A percentile compares a stretch with the other conserved stretches of the same genome.
phyloP scores from a whole-genome alignment of 2,797 vertebrate species.

The Leptodactylus fallax region DNA sequence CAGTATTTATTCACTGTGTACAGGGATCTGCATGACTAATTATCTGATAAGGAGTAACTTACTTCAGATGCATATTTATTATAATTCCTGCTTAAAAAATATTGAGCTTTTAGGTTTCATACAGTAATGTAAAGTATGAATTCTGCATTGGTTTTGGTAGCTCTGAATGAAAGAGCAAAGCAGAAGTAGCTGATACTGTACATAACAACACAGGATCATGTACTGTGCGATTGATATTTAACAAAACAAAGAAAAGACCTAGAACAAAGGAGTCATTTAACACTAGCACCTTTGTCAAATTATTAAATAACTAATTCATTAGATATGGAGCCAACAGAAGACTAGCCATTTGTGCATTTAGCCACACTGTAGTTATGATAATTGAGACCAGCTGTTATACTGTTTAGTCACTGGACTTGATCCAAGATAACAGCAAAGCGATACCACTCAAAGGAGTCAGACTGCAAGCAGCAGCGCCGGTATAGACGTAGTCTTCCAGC shows the following conservation, averaged over 20 bases:
- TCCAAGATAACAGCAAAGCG: slow-evolving; percentile 76
- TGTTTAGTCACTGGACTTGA: slow-evolving; percentile 73
- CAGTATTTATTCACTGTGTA: slow-evolving; percentile 9
- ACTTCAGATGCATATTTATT: not conserved
- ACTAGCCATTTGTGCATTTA: slow-evolving; percentile 71
- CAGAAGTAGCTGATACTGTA: not conserved
- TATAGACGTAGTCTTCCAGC: slow-evolving; percentile 61
- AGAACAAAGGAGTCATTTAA: slow-evolving; percentile 59
- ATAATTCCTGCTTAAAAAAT: not conserved
- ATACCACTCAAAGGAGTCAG: slow-evolving; percentile 68
- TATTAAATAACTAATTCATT: slow-evolving; percentile 80
- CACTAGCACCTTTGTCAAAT: slow-evolving; percentile 74
- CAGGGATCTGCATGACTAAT: not conserved
- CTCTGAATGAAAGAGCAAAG: not conserved
- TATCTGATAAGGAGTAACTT: not conserved
- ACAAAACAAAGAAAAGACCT: slow-evolving; percentile 24
- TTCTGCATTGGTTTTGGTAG: not conserved
- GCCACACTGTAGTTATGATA: slow-evolving; percentile 75
- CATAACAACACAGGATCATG: not conserved
- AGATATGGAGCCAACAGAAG: slow-evolving; percentile 72
- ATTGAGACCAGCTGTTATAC: slow-evolving; percentile 87
- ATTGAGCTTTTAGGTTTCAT: not conserved
- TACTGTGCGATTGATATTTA: not conserved
- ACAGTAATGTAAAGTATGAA: not conserved
- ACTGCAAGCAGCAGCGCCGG: slow-evolving; percentile 57